These are phyloP conservation scores for Clanis bilineata DNA, from an alignment of 2,888 invertebrate genomes.

Conservation along the genomic window DNA sequence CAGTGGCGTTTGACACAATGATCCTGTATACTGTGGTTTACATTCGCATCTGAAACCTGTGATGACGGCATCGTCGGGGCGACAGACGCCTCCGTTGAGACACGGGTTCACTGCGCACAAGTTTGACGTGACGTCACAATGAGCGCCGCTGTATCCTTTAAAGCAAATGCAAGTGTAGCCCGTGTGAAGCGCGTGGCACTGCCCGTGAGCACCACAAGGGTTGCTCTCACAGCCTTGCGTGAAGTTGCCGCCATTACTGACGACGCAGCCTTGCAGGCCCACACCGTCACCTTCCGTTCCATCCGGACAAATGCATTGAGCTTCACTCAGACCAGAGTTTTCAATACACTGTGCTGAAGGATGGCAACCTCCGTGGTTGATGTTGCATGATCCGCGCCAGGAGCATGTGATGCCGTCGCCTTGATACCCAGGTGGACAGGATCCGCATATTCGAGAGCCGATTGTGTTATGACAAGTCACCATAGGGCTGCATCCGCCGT, in stretches of 20 bases:
- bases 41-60: conserved; percentile 85
- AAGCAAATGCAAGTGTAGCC: conserved; percentile 83
- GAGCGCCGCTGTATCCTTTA: conserved; percentile 82
- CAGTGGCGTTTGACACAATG: conserved; percentile 82
- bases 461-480: conserved; percentile 94
- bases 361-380: conserved; percentile 94
- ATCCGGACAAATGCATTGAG: conserved; percentile 89
- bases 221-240: conserved; percentile 68
- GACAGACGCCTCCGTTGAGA: conserved; percentile 90
- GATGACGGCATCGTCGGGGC: conserved; percentile 41
- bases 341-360: conserved; percentile 90
- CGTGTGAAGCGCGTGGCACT: conserved; percentile 72
- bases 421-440: conserved; percentile 93
- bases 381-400: conserved; percentile 85
- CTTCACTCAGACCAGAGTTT: conserved; percentile 81
- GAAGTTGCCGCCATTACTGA: conserved; percentile 47
- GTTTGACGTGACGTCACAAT: conserved; percentile 83
- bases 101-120: conserved; percentile 90
- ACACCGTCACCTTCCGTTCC: conserved; percentile 91
- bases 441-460: conserved; percentile 92
- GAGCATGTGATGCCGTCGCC: conserved; percentile 92
- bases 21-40: conserved; percentile 84
- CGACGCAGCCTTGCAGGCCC: conserved; percentile 89
- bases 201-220: conserved; percentile 83
- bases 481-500: conserved; percentile 94